phyloP scores from a whole-genome alignment of 23 tunicate species.

The Halocynthia aurantium region DNA sequence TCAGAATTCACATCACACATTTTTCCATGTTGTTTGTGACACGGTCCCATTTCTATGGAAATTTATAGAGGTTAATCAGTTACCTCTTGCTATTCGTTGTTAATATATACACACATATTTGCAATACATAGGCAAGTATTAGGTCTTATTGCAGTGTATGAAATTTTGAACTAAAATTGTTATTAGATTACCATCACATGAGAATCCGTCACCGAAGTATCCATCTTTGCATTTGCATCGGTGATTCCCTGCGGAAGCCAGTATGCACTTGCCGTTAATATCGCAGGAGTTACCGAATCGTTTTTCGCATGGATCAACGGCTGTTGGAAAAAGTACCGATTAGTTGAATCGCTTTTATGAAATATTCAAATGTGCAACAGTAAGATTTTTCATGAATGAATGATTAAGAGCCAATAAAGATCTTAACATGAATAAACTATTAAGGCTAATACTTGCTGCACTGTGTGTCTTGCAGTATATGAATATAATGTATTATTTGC shows the following conservation, averaged over 20 bases:
- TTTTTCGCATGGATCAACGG: background rate
- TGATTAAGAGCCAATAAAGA: too few relatives aligned
- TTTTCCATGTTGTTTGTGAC: background rate
- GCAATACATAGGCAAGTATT: too few relatives aligned
- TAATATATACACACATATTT: too few relatives aligned
- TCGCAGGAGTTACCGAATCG: conserved; percentile 1
- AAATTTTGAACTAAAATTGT: too few relatives aligned
- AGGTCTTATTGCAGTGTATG: too few relatives aligned
- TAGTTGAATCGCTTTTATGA: background rate
- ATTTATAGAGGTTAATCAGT: background rate
- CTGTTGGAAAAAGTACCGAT: background rate
- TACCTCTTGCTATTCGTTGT: background rate
- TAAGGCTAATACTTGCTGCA: too few relatives aligned
- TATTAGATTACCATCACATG: conserved; percentile 9
- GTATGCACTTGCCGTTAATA: background rate
- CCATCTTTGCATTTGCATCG: conserved; percentile 1
- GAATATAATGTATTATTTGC: too few relatives aligned
- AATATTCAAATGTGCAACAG: background rate
- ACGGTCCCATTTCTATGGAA: conserved; percentile 1
- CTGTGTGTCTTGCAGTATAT: too few relatives aligned
- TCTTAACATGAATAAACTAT: too few relatives aligned
- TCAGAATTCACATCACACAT: conserved; percentile 3
- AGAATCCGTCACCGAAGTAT: conserved; percentile 16
- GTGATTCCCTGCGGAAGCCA: background rate
- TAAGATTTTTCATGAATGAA: too few relatives aligned